These are phyloP conservation scores for Nannoperca australis DNA, from an alignment of 2,797 vertebrate genomes.

Conservation along the genomic window DNA sequence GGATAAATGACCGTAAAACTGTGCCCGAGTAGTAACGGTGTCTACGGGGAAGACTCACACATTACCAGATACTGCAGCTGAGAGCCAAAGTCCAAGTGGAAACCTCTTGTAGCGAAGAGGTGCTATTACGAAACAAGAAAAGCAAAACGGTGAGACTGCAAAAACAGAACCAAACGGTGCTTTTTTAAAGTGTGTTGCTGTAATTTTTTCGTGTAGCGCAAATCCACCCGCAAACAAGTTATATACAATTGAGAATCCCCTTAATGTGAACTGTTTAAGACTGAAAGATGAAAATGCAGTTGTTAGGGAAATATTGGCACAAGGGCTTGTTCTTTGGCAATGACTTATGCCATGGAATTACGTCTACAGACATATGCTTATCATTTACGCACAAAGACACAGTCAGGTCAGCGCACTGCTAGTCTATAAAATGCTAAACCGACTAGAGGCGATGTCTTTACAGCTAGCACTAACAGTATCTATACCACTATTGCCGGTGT, in stretches of 20 bases:
- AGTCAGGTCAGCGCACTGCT: slow-evolving; percentile 67
- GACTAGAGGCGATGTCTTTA: slow-evolving; percentile 55
- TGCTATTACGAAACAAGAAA: slow-evolving; percentile 43
- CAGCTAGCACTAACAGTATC: slow-evolving; percentile 46
- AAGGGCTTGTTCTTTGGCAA: slow-evolving; percentile 80
- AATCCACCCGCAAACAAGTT: slow-evolving; percentile 50
- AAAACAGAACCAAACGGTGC: slow-evolving; percentile 48
- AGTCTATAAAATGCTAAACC: slow-evolving; percentile 61
- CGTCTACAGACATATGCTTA: slow-evolving; percentile 76
- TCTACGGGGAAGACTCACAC: slow-evolving; percentile 47
- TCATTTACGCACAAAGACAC: slow-evolving; percentile 66
- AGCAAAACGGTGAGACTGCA: slow-evolving; percentile 50
- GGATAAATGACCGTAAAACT: slow-evolving; percentile 67
- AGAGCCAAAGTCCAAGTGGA: slow-evolving; percentile 53
- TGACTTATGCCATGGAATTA: slow-evolving; percentile 77
- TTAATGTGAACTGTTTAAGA: slow-evolving; percentile 52
- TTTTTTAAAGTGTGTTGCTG: slow-evolving; percentile 38
- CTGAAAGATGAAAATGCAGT: slow-evolving; percentile 65
- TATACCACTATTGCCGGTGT: slow-evolving; percentile 23
- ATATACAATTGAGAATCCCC: slow-evolving; percentile 50
- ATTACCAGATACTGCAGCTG: slow-evolving; percentile 50
- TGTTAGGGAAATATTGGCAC: slow-evolving; percentile 79
- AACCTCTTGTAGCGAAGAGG: slow-evolving; percentile 29
- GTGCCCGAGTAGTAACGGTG: slow-evolving; percentile 53
- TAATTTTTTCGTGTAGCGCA: slow-evolving; percentile 13